Base-by-base conservation (phyloP, 2,888 invertebrate genomes). In the Portevinia maculata region DNA sequence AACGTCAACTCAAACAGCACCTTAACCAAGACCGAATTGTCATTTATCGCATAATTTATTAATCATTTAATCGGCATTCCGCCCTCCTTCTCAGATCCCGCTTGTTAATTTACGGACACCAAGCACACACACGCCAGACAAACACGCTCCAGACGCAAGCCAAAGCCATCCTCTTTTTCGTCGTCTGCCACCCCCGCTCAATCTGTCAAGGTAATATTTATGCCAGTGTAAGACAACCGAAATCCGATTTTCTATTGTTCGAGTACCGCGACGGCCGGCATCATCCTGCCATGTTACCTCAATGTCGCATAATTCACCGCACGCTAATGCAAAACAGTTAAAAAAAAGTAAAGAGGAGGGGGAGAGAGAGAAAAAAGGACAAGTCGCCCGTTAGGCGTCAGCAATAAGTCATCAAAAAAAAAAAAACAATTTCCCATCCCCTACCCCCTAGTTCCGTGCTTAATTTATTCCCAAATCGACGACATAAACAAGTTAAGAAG, bases 21-120 rank as follows among this genome's bases (percentile, higher is more conserved):
- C 59, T 64, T 65, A 81, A 60, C 81, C 65, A 48, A 52, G 71
- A 28, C 59, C 81, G 52, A 69, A 70, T 76, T 81, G 76, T 81
- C 76, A 71, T 76, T 81, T 76, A 81, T 81, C 81, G 76, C 65
- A 76, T 76, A 81, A 81, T 81, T 81, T 81, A 81, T 81, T 76
- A 76, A 76, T 81, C 81, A 81, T 81, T 76, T 81, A 64, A 60
- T 53, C 76, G 81, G 65, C 81, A 76, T 60, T 79, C 81, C 53
- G 76, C 65, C 81, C 76, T 76, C 81, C 76, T 55, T 76, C 76
- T 69, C 65, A 65, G 81, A 65, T 70, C 81, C 50, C 70, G 70
- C 76, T 76, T 76, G 76, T 76, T 81, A 76, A 81, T 81, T 81
- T 81, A 81, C 60, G 32, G 60, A 81, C 62, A 30, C 34, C 44